Conservation (phyloP, 2,113 vertebrate species). For the Tringa solitaria region DNA sequence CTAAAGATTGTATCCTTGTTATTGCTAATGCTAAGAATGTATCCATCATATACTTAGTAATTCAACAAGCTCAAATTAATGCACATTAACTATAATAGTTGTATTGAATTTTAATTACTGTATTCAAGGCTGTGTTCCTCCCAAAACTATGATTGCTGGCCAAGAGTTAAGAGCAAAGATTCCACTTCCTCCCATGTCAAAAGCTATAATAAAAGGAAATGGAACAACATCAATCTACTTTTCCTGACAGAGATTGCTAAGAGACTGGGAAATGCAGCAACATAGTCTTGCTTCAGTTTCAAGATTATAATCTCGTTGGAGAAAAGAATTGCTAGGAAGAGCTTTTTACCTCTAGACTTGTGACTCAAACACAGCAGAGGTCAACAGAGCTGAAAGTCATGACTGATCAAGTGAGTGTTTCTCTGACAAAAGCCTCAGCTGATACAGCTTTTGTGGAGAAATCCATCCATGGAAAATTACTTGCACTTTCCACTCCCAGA, state of each 20-base stretch:
- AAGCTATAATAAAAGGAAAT: conserved; percentile 43
- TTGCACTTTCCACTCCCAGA: background rate
- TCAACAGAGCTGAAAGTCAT: background rate
- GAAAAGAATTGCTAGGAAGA: background rate
- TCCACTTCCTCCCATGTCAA: conserved; percentile 7
- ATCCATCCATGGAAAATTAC: background rate
- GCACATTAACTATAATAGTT: background rate
- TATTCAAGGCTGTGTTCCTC: background rate
- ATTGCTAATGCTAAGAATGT: background rate
- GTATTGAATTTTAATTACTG: background rate
- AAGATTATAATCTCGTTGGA: background rate
- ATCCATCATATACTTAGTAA: background rate
- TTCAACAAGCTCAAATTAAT: background rate
- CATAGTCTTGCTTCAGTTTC: background rate
- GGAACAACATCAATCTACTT: background rate
- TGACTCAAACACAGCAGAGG: background rate
- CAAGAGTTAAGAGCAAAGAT: conserved; percentile 23
- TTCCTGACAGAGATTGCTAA: background rate
- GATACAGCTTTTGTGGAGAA: background rate
- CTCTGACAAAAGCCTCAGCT: background rate
- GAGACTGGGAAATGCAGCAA: background rate
- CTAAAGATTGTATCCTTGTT: background rate
- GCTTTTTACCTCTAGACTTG: background rate
- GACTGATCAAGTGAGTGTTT: background rate
- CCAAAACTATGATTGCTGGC: background rate